Evolutionary conservation across 2,797 vertebrate genomes (phyloP), one percentile per base, ranked within the genome.

Genomic region (Peromyscus melanophrys): DNA sequence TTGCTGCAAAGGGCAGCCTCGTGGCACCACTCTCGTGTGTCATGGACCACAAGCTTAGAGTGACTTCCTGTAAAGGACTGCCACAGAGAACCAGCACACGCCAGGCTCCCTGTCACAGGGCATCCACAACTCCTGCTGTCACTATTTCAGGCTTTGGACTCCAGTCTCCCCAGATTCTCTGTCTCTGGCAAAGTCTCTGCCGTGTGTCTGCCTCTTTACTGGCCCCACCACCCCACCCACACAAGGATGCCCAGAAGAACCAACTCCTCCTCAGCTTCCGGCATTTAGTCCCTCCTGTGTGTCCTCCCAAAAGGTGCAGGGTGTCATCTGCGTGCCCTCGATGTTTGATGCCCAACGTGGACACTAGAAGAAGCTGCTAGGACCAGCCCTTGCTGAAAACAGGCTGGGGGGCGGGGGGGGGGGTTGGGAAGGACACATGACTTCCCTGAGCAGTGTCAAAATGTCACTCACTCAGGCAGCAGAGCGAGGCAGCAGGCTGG

Each of bases 201-300:
- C 40, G 4, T 31, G 34, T 76, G 76, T 90, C 87, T n/a, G 75
- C 25, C 31, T 82, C 75, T 37, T 25, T 34, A 4, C 57, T 1
- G 8, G 46, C 31, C 0, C 1, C 63, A 9, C 11, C 1, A 34
- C 0, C 6, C 40, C 21, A 29, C 59, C 40, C 31, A 19, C 2
- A 0, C 31, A 52, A 25, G 1, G 9, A 25, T 40, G 61, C 29
- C 29, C 16, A 55, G 34, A 59, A 5, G 16, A 57, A 65, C 29
- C 4, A 31, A 65, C 59, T 4, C 55, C 10, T 52, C 14, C 17
- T 61, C 5, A 1, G 71, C 65, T 7, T 16, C 82, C 3, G 40
- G 13, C 63, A 23, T 3, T 25, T 43, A 2, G 23, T 52, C 46
- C 25, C 29, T 75, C 34, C n/a, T 57, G 65, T 4, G 29, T 10